Base-by-base conservation (phyloP, 1,140 invertebrate species). In the Drosophila gunungcola region DNA sequence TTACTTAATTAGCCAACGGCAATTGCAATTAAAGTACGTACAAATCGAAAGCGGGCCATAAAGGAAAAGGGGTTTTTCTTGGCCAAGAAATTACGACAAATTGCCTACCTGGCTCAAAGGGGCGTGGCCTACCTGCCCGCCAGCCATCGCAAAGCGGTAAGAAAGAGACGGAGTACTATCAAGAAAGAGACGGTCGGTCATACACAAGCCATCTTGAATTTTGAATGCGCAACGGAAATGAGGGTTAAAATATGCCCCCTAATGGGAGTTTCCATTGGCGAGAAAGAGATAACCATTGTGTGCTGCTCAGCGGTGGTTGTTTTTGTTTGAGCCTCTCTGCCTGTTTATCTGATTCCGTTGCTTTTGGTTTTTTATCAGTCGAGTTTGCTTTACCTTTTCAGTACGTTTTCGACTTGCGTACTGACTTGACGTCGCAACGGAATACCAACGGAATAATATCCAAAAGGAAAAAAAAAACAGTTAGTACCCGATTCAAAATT, bases 1-100 rank as follows among this genome's bases (percentile, higher is more conserved):
- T 88, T 88, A 88, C 82, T 86, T 82, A 86, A 88, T 86, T 86
- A 79, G 74, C 73, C 82, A 81, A 69, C 68, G 81, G 82, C 82
- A 83, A 79, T 88, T 65, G 84, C 69, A 88, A 86, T 88, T 83
- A 77, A 53, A 69, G 29, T 76, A 70, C 58, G 54, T 80, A 78
- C 83, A 88, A 83, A 88, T 86, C 83, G 83, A 88, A 86, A 73
- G 55, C 49, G 60, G 51, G 12, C 51, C 60, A 51, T 88, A 83
- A 86, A 88, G 67, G 58, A 86, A 86, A 86, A 78, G 54, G 68
- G 63, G 72, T 77, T 53, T 65, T 58, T 52, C 52, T 39, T 52
- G 39, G 46, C 34, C 51, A 56, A 73, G 25, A 63, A 65, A 60
- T 69, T 60, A 48, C 54, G 32, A 51, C 45, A 64, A 51, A 64